Conservation (phyloP, 2,888 invertebrate species). For the Coleophora deauratella region DNA sequence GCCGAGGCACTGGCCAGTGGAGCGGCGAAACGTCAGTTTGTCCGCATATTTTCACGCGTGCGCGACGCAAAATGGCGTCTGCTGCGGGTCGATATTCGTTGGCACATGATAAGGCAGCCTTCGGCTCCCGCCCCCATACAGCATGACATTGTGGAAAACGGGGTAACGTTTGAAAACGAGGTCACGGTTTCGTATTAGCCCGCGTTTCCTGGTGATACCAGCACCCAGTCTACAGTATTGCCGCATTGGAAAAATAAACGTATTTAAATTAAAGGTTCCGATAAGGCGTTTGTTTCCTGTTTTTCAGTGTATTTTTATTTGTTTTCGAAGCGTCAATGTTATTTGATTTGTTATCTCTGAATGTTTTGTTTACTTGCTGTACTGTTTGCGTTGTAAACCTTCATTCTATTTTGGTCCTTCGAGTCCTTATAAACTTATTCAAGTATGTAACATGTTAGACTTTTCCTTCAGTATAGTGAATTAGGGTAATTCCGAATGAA, state of each 20-base stretch:
- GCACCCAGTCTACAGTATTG: conserved; percentile 18
- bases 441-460: background rate
- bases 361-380: background rate
- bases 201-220: conserved; percentile 44
- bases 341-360: background rate
- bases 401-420: background rate
- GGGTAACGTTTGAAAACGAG: conserved; percentile 57
- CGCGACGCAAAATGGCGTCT: conserved; percentile 36
- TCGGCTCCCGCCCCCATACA: conserved; percentile 55
- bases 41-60: conserved; percentile 60
- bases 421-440: background rate
- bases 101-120: conserved; percentile 43
- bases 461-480: background rate
- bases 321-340: too few species aligned
- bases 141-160: conserved; percentile 52
- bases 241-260: conserved; percentile 14
- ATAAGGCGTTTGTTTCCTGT: background rate
- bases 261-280: background rate
- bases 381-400: background rate
- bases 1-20: conserved; percentile 37
- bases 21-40: conserved; percentile 50
- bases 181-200: conserved; percentile 52
- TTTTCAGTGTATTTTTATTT: background rate
- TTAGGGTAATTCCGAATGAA: too few species aligned
- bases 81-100: conserved; percentile 43